Evolutionary conservation across 1,140 invertebrate species (phyloP).

Genomic region (Drosophila ercepeae): DNA sequence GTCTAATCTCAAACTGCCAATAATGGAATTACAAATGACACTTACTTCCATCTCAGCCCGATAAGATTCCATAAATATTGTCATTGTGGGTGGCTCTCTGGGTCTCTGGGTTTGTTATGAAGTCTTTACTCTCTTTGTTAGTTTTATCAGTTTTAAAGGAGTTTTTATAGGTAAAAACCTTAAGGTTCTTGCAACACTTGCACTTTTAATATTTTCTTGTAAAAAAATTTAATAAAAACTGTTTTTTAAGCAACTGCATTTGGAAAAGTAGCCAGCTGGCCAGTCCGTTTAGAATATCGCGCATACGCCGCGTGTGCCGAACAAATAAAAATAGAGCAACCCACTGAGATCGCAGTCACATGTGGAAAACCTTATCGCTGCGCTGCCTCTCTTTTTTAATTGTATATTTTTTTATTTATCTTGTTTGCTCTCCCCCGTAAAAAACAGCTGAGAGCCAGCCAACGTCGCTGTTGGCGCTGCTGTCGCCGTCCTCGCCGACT

Average conservation of each 20-base stretch:
- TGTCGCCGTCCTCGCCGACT: not conserved
- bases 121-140: slow-evolving; percentile 7
- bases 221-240: not conserved
- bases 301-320: slow-evolving; percentile 64
- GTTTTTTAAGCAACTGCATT: not conserved
- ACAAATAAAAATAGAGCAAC: slow-evolving; percentile 37
- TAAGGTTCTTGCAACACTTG: slow-evolving; percentile 29
- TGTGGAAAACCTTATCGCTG: slow-evolving; percentile 37
- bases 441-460: slow-evolving; percentile 56
- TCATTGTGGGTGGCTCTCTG: slow-evolving; percentile 12
- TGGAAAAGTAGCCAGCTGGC: slow-evolving; percentile 15
- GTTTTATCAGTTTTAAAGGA: slow-evolving; percentile 55
- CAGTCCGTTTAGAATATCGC: slow-evolving; percentile 42
- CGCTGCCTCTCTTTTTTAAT: slow-evolving; percentile 3
- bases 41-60: slow-evolving; percentile 60
- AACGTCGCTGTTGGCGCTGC: not conserved
- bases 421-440: not conserved
- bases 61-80: slow-evolving; percentile 50
- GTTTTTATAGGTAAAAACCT: not conserved
- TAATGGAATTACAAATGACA: slow-evolving; percentile 56
- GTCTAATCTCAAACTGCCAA: slow-evolving; percentile 43
- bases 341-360: slow-evolving; percentile 49
- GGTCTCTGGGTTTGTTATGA: not conserved
- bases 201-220: slow-evolving; percentile 11
- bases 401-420: not conserved